phyloP scores from a whole-genome alignment of 2,797 vertebrate genomes.

The Scolopax bukidnonensis region DNA sequence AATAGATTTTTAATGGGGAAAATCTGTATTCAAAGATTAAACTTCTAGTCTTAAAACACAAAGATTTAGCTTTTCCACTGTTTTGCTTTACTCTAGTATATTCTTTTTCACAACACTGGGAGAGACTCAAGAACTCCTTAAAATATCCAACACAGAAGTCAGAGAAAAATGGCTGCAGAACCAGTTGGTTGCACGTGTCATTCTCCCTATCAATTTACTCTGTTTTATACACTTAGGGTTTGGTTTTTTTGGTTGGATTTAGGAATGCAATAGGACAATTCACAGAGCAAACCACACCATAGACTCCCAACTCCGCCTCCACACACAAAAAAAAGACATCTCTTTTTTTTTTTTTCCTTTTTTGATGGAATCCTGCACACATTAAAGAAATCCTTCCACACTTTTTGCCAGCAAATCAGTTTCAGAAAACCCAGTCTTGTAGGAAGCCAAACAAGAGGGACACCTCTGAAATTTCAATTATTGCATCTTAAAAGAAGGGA shows the following conservation, averaged over 20 bases:
- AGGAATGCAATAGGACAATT: background rate
- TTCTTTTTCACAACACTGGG: background rate
- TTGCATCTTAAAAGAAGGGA: background rate
- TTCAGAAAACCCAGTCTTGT: background rate
- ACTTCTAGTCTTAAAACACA: background rate
- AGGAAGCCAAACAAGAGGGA: background rate
- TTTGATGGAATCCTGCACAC: background rate
- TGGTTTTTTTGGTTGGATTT: background rate
- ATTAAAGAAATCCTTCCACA: background rate
- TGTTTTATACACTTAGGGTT: background rate
- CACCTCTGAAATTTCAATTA: background rate
- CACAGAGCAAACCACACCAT: background rate
- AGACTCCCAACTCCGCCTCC: background rate
- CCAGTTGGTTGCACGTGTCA: background rate
- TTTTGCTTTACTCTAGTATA: background rate
- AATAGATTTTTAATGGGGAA: constrained; percentile 55
- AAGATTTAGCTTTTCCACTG: background rate
- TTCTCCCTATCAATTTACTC: background rate
- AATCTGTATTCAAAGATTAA: background rate
- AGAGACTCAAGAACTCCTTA: background rate
- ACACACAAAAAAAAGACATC: background rate
- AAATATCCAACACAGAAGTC: background rate
- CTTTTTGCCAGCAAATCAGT: background rate
- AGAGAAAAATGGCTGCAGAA: background rate
- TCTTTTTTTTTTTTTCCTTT: background rate